Evolutionary conservation across 2,797 vertebrate species (phyloP).

Genomic region (Nannoperca obscura): DNA sequence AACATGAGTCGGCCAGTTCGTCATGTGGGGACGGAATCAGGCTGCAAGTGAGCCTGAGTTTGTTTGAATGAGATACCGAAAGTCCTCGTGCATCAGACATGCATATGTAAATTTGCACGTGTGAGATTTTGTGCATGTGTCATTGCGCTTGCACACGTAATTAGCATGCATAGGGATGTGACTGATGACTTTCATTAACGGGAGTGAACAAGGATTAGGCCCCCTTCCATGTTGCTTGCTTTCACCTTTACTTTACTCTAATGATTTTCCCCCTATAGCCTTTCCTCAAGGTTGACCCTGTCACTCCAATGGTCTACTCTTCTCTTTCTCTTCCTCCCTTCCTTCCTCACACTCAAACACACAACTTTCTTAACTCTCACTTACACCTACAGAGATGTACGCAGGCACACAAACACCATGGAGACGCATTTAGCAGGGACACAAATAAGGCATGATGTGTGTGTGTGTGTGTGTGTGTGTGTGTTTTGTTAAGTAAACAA

Average conservation of each 20-base stretch:
- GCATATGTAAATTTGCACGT: conserved; percentile 25
- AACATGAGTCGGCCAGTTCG: conserved; percentile 43
- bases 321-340: neutral
- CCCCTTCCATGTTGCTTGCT: conserved; percentile 73
- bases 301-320: conserved; percentile 50
- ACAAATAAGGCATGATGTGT: conserved; percentile 35
- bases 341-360: neutral
- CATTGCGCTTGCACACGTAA: conserved; percentile 56
- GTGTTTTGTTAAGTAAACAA: conserved; percentile 82
- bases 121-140: conserved; percentile 47
- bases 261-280: conserved; percentile 71
- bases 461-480: conserved; percentile 26
- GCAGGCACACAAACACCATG: neutral
- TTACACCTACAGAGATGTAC: conserved; percentile 5
- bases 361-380: conserved; percentile 20
- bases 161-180: conserved; percentile 79
- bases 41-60: conserved; percentile 33
- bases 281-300: conserved; percentile 80
- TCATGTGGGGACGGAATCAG: conserved; percentile 35
- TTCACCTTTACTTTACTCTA: conserved; percentile 79
- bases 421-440: conserved; percentile 25
- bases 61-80: conserved; percentile 59
- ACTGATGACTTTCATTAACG: conserved; percentile 83
- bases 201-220: conserved; percentile 78
- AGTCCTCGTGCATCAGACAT: conserved; percentile 32